Percentiles rank a stretch among this genome's conserved stretches.
Conservation (phyloP, 1,140 invertebrate genomes). For the Pomacea maculata region DNA sequence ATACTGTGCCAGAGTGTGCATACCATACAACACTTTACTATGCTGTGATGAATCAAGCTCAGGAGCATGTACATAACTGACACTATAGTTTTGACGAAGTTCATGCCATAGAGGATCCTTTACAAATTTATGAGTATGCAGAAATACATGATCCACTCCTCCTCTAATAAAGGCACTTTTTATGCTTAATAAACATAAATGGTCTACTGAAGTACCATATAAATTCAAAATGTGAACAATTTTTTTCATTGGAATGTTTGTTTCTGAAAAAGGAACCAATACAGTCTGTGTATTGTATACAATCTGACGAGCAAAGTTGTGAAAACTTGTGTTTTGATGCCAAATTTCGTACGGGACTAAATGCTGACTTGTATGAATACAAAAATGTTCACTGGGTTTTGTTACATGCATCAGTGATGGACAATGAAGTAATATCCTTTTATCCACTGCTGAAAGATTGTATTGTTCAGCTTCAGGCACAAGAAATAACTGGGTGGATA, state of each 20-base stretch:
- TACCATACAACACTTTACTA: slow-evolving; percentile 14
- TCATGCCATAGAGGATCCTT: not conserved
- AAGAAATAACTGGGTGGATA: slow-evolving; percentile 6
- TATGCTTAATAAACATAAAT: slow-evolving; percentile 15
- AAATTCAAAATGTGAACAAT: slow-evolving; percentile 21
- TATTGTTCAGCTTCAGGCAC: slow-evolving; percentile 15
- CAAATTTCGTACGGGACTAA: slow-evolving; percentile 23
- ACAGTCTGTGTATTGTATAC: slow-evolving; percentile 8
- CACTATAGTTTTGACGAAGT: not conserved
- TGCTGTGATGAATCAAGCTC: not conserved
- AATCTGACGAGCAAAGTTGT: slow-evolving; percentile 15
- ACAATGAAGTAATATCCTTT: slow-evolving; percentile 8
- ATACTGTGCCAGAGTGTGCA: slow-evolving; percentile 21
- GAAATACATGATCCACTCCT: slow-evolving; percentile 22
- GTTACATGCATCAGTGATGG: slow-evolving; percentile 14
- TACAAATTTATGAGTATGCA: slow-evolving; percentile 11
- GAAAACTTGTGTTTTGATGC: slow-evolving; percentile 13
- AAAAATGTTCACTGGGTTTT: not conserved
- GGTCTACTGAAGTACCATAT: not conserved
- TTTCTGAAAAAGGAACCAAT: slow-evolving; percentile 1
- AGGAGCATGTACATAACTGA: slow-evolving; percentile 10
- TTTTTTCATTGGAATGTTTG: not conserved
- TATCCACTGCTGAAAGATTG: not conserved
- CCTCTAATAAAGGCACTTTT: slow-evolving; percentile 19
- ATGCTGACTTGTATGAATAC: slow-evolving; percentile 15